Evolutionary conservation across 2,113 vertebrate species (phyloP), one percentile per base, ranked within the genome.

Genomic region (Protobothrops flavoviridis): DNA sequence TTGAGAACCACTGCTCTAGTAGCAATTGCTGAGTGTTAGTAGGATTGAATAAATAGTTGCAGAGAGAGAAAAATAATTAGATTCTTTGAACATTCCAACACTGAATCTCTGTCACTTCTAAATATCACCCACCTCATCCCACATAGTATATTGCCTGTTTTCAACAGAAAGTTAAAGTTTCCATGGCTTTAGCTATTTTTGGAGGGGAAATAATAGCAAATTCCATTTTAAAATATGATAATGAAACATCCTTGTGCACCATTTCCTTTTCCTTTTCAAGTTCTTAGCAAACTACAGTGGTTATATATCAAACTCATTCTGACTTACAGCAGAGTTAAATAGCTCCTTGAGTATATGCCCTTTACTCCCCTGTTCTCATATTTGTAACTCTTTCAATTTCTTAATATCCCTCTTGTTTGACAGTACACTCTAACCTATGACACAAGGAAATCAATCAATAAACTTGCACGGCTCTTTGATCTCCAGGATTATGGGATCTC

Each of bases 371-470:
- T 4, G 15, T 93, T 96, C 96, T 97, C 89, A 56, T 94, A 92
- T 95, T 95, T 93, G 94, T 94, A 95, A 93, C 94, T 90, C 90
- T 95, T 97, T 96, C 94, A 93, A 52, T 94, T 96, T 96, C 90
- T 92, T 96, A 91, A 91, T 93, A 87, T 96, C 96, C 91, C 94
- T 56, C 26, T 94, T 69, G 95, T 95, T 95, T 97, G 94, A 94
- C 59, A 69, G 81, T 20, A 3, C 5, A 23, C 95, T 94, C 64
- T 95, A 93, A 97, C 95, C 94, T 96, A 88, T 96, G 93, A 95
- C 93, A 93, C 45, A 74, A 95, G 93, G 85, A 97, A 96, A 88
- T 50, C 93, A 89, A 90, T 96, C 95, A 96, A 94, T 96, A 96
- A 96, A 95, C 93, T 26, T 81, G 33, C 21, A 20, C 48, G 0